phyloP scores from a whole-genome alignment of 92 coral and sea anemone species.

The Muricea muricata region DNA sequence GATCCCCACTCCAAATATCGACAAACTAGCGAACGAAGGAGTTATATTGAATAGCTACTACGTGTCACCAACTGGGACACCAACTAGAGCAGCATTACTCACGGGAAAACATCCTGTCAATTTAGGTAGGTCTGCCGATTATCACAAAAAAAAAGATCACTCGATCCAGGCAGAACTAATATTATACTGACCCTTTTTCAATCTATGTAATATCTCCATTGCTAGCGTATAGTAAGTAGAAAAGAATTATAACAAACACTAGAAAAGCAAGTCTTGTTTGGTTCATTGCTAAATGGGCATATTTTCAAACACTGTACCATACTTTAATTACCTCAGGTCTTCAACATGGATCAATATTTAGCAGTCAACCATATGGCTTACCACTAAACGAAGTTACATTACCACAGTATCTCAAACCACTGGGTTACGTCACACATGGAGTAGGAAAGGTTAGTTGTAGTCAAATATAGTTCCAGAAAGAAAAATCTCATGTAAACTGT shows the following conservation, averaged over 20 bases:
- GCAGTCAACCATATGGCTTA: slow-evolving; percentile 94
- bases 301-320: background rate
- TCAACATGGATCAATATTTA: slow-evolving; percentile 91
- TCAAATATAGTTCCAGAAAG: background rate
- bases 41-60: slow-evolving; percentile 92
- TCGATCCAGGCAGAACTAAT: background rate
- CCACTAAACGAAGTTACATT: slow-evolving; percentile 85
- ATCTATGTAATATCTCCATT: too few relatives aligned
- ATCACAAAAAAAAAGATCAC: background rate
- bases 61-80: slow-evolving; percentile 93
- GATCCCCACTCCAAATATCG: slow-evolving; percentile 95
- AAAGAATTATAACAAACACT: too few relatives aligned
- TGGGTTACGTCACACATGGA: slow-evolving; percentile 92
- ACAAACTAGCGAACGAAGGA: slow-evolving; percentile 87
- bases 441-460: slow-evolving; percentile 99
- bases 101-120: slow-evolving; percentile 96
- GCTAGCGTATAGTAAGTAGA: too few relatives aligned
- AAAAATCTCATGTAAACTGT: too few relatives aligned
- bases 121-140: slow-evolving; percentile 68
- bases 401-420: slow-evolving; percentile 91
- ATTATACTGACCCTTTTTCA: too few relatives aligned
- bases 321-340: slow-evolving; percentile 61
- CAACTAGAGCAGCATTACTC: slow-evolving; percentile 91
- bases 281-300: too few relatives aligned
- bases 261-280: too few relatives aligned